A percentile compares a stretch with the other conserved stretches of the same genome.
Evolutionary conservation across 2,888 invertebrate genomes (phyloP).

Genomic region (Oscheius sp.): DNA sequence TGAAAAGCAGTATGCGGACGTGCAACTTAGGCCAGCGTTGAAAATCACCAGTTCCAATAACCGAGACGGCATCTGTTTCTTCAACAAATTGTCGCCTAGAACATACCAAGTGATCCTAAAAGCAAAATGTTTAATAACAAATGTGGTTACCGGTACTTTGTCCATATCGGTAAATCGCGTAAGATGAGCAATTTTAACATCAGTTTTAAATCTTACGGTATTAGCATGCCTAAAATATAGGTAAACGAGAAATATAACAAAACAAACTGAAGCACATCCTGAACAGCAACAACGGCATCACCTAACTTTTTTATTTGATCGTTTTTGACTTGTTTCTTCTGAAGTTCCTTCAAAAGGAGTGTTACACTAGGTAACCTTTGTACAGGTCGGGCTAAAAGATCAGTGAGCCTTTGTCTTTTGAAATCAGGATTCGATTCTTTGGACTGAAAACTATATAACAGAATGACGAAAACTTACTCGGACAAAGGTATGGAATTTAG

Average conservation of each 20-base stretch:
- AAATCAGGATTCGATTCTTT: constrained; percentile 84
- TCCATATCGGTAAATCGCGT: constrained; percentile 97
- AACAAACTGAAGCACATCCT: constrained; percentile 84
- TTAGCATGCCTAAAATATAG: constrained; percentile 89
- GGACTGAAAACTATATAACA: constrained; percentile 60
- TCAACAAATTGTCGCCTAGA: constrained; percentile 11
- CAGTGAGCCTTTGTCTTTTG: constrained; percentile 91
- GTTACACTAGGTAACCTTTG: constrained; percentile 95
- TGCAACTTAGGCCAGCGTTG: constrained; percentile 81
- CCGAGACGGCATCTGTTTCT: constrained; percentile 22
- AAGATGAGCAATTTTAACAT: constrained; percentile 92
- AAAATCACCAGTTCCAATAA: constrained; percentile 23
- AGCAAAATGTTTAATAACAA: not conserved
- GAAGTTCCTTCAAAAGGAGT: constrained; percentile 79
- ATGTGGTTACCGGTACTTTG: constrained; percentile 83
- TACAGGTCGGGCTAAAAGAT: constrained; percentile 94
- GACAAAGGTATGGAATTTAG: constrained; percentile 97
- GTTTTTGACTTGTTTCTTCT: constrained; percentile 64
- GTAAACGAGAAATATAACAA: too few species aligned
- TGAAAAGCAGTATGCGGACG: constrained; percentile 88
- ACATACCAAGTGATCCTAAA: constrained; percentile 67
- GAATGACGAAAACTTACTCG: constrained; percentile 77
- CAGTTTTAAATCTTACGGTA: constrained; percentile 94
- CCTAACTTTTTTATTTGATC: constrained; percentile 78
- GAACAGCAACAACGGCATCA: constrained; percentile 82